Evolutionary conservation across 2,113 vertebrate species (phyloP), one percentile per base, ranked within the genome.

Genomic region (Bufo bufo): DNA sequence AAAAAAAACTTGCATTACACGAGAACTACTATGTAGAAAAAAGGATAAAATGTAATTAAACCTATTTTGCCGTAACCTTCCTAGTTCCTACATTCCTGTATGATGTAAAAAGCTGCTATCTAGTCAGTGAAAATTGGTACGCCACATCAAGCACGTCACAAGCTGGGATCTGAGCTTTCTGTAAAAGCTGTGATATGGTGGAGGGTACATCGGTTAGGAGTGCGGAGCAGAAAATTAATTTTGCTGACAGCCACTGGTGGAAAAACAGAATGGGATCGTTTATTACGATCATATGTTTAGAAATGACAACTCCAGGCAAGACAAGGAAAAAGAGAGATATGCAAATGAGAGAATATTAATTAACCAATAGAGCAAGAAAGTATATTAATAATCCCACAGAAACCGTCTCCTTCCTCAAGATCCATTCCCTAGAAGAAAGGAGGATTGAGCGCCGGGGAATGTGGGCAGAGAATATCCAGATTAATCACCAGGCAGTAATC

Each of bases 281-380:
- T 63, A 87, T 83, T 58, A 84, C 90, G 71, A 81, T 86, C 88
- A 90, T 89, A 77, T 87, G 90, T 84, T 88, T 88, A 80, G 88
- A 54, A 78, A 85, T 75, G 49, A 74, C 84, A 89, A 87, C 58
- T 81, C 85, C 90, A 82, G 84, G 83, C 82, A 88, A 91, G 65
- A 85, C 33, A 77, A 85, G 33, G 77, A 85, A 91, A 87, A 89
- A 81, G 87, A 6, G 87, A 88, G 80, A 84, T 85, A 94, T 93
- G 93, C 93, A 94, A 95, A 95, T 93, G 90, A 94, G 89, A n/a
- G 74, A 90, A 89, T 91, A 86, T 94, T 94, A 93, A 95, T 95
- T 95, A 93, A 89, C 90, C 89, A 90, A 84, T 89, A 85, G 92
- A 94, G 93, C 93, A 91, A 91, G 92, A 93, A 87, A 90, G 91